These are phyloP conservation scores for Bos indicus DNA, from an alignment of 2,113 vertebrate species.

Conservation along the genomic window DNA sequence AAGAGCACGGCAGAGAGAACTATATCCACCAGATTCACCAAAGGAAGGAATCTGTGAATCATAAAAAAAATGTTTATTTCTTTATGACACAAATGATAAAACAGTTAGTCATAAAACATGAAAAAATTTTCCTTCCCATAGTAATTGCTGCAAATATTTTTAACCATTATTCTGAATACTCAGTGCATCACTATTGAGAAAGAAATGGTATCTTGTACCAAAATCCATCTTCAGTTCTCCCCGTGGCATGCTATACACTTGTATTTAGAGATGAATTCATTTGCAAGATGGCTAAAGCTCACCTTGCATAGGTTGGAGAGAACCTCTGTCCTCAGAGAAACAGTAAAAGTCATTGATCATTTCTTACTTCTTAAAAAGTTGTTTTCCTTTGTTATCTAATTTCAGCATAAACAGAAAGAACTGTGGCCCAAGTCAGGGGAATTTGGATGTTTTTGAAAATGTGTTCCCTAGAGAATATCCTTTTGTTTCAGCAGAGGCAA, in stretches of 20 bases:
- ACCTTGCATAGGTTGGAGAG: neutral
- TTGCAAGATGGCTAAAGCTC: slow-evolving; percentile 22
- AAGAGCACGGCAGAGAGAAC: slow-evolving; percentile 3
- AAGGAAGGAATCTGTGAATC: slow-evolving; percentile 66
- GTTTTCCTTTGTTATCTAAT: slow-evolving; percentile 55
- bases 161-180: slow-evolving; percentile 43
- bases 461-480: slow-evolving; percentile 32
- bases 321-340: neutral
- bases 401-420: slow-evolving; percentile 66
- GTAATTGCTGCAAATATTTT: slow-evolving; percentile 64
- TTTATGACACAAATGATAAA: slow-evolving; percentile 73
- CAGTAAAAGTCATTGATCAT: neutral
- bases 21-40: slow-evolving; percentile 42
- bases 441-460: slow-evolving; percentile 58
- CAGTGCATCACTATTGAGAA: slow-evolving; percentile 21
- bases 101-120: slow-evolving; percentile 64
- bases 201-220: slow-evolving; percentile 62
- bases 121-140: slow-evolving; percentile 57
- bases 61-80: slow-evolving; percentile 73
- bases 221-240: slow-evolving; percentile 68
- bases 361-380: slow-evolving; percentile 21
- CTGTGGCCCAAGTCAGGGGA: slow-evolving; percentile 49
- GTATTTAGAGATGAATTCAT: slow-evolving; percentile 5
- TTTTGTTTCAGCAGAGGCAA: slow-evolving; percentile 55
- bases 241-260: slow-evolving; percentile 10